Conservation (phyloP, 2,113 vertebrate species). For the Phrynosoma platyrhinos region DNA sequence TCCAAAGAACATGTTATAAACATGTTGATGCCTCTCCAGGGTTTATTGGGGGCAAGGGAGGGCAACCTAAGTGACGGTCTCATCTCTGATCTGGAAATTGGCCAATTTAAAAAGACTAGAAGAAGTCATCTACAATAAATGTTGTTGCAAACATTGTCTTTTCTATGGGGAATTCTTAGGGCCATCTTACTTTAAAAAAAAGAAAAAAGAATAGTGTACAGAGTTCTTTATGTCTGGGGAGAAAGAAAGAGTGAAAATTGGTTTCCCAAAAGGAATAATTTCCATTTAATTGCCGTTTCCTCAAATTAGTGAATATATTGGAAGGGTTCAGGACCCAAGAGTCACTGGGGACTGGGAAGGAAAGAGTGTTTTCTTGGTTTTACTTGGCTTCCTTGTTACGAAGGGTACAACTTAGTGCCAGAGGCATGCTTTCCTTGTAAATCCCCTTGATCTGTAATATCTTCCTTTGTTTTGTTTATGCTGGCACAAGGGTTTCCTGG, state of each 20-base stretch:
- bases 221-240: not conserved
- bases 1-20: too few species aligned
- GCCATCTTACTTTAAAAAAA: too few species aligned
- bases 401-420: not conserved
- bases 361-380: not conserved
- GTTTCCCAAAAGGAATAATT: not conserved
- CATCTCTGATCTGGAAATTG: not conserved
- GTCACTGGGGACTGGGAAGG: not conserved
- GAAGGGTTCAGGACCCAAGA: slow-evolving; percentile 5
- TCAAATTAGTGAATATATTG: not conserved
- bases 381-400: not conserved
- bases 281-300: not conserved
- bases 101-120: not conserved
- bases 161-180: not conserved
- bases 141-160: not conserved
- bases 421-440: not conserved
- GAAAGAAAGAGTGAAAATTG: not conserved
- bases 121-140: too few species aligned
- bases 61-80: not conserved
- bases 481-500: not conserved
- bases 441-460: too few species aligned
- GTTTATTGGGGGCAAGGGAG: not conserved
- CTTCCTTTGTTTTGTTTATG: too few species aligned
- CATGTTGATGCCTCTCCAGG: too few species aligned
- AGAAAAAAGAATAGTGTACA: not conserved